These are phyloP conservation scores for Oreocharis arfaki DNA, from an alignment of 2,113 vertebrate genomes.

Conservation along the genomic window DNA sequence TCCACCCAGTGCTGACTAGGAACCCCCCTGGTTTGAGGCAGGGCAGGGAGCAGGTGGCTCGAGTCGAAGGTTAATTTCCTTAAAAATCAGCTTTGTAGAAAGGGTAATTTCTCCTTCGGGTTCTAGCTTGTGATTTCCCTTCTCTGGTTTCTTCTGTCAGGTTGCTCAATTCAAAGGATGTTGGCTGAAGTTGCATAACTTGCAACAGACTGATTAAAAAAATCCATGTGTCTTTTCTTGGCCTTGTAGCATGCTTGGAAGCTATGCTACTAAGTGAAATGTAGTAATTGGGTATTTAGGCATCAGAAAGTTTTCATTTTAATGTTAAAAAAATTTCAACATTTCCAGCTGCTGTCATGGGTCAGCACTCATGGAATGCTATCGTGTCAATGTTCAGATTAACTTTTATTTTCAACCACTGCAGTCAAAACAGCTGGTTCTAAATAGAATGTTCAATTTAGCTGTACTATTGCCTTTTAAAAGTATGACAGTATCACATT, in stretches of 20 bases:
- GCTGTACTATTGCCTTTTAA: background rate
- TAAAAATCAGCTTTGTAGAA: background rate
- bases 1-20: background rate
- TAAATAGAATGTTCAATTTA: background rate
- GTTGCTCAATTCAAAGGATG: background rate
- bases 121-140: background rate
- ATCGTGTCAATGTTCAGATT: background rate
- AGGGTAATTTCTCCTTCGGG: background rate
- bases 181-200: background rate
- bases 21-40: background rate
- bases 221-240: background rate
- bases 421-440: background rate
- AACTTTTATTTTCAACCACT: background rate
- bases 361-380: accelerated
- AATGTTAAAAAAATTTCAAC: background rate
- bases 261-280: background rate
- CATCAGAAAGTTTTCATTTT: background rate
- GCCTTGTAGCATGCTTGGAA: background rate
- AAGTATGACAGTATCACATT: background rate
- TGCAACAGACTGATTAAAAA: background rate
- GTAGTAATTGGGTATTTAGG: background rate
- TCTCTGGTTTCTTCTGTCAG: background rate
- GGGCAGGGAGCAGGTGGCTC: background rate
- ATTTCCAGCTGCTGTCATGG: background rate
- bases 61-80: background rate